These are phyloP conservation scores for Alsophila aescularia DNA, from an alignment of 2,888 invertebrate species.

Conservation along the genomic window DNA sequence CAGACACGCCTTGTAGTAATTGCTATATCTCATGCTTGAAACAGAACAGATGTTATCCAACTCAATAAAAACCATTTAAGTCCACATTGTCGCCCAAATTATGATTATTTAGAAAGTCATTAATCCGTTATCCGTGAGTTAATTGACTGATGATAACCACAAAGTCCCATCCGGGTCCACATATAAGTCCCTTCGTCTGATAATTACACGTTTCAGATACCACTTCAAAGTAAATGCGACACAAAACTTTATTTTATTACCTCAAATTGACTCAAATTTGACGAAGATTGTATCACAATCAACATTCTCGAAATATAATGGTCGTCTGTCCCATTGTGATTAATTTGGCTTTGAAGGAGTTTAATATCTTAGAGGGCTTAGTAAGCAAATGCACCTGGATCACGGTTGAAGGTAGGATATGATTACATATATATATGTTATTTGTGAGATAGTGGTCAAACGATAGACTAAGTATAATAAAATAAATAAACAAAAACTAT, in stretches of 20 bases:
- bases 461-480: too few species aligned
- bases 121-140: conserved; percentile 18
- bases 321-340: conserved; percentile 24
- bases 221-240: conserved; percentile 81
- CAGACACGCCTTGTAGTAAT: too few species aligned
- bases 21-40: too few species aligned
- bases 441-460: too few species aligned
- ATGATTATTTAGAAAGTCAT: conserved; percentile 49
- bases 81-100: conserved; percentile 43
- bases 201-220: conserved; percentile 71
- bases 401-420: too few species aligned
- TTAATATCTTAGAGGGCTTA: too few species aligned
- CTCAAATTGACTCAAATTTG: conserved; percentile 80
- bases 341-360: conserved; percentile 3
- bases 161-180: conserved; percentile 40
- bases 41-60: background rate
- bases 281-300: conserved; percentile 76
- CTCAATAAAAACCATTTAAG: conserved; percentile 33
- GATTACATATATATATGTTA: too few species aligned
- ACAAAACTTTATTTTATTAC: conserved; percentile 83
- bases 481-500: too few species aligned
- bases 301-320: conserved; percentile 62
- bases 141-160: conserved; percentile 31
- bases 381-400: too few species aligned
- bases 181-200: conserved; percentile 41